Evolutionary conservation across 1,140 invertebrate species (phyloP).

Genomic region (Drosophila serrata): DNA sequence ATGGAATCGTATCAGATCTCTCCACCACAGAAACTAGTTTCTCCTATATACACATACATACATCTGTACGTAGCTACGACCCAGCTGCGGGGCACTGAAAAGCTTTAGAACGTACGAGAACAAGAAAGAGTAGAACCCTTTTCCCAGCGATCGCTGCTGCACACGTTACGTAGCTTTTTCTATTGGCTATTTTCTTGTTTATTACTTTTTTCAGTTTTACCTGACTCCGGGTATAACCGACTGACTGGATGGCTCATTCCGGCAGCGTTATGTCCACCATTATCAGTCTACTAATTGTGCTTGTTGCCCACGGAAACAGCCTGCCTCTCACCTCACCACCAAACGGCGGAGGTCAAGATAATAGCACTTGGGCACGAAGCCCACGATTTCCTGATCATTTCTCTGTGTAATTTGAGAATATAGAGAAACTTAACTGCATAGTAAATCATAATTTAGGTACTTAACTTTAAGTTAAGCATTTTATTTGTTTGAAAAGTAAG

Average conservation of each 20-base stretch:
- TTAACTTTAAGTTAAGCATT: too few relatives aligned
- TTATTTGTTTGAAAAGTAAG: too few relatives aligned
- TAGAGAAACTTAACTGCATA: neutral
- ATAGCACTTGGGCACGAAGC: slow-evolving; percentile 14
- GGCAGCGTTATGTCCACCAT: slow-evolving; percentile 2
- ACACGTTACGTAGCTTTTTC: slow-evolving; percentile 18
- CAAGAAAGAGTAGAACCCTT: slow-evolving; percentile 39
- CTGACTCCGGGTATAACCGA: slow-evolving; percentile 26
- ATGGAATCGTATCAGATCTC: slow-evolving; percentile 24
- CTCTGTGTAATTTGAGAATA: neutral
- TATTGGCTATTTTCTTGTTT: neutral
- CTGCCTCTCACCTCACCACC: slow-evolving; percentile 1
- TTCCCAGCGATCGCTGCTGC: slow-evolving; percentile 20
- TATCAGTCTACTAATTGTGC: slow-evolving; percentile 44
- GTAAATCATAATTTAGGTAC: neutral
- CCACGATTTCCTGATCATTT: slow-evolving; percentile 4
- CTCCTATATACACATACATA: neutral
- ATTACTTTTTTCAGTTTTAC: too few relatives aligned
- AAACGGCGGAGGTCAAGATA: slow-evolving; percentile 21
- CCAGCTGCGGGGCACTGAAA: slow-evolving; percentile 35
- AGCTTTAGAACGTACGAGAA: slow-evolving; percentile 45
- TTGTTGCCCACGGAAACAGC: slow-evolving; percentile 8
- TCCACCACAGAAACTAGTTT: slow-evolving; percentile 54
- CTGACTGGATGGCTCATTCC: slow-evolving; percentile 10
- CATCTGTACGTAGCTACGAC: neutral